Conservation (phyloP, 1,140 invertebrate genomes). For the Notospermus geniculatus region DNA sequence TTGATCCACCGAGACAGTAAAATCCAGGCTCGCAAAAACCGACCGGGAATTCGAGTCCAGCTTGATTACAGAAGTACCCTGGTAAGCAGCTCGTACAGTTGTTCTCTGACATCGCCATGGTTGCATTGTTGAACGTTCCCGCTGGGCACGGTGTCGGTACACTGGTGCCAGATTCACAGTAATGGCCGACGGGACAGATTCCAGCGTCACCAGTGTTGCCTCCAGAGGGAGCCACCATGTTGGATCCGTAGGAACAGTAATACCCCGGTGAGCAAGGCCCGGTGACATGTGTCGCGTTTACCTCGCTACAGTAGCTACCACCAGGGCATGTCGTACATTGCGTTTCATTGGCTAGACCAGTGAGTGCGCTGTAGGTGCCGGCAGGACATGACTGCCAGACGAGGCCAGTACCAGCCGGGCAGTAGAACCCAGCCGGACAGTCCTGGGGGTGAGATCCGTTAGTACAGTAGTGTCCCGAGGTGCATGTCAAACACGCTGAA, state of each 20-base stretch:
- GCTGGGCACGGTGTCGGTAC: slow-evolving; percentile 38
- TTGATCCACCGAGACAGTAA: slow-evolving; percentile 40
- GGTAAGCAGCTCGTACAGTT: slow-evolving; percentile 41
- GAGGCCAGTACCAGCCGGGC: slow-evolving; percentile 40
- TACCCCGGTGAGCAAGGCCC: slow-evolving; percentile 46
- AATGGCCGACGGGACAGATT: slow-evolving; percentile 43
- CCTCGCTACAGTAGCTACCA: slow-evolving; percentile 41
- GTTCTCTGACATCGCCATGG: slow-evolving; percentile 25
- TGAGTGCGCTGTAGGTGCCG: slow-evolving; percentile 40
- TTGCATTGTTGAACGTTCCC: slow-evolving; percentile 48
- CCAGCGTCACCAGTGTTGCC: slow-evolving; percentile 39
- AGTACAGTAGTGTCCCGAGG: slow-evolving; percentile 41
- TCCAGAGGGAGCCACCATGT: slow-evolving; percentile 29
- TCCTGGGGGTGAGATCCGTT: slow-evolving; percentile 33
- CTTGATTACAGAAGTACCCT: slow-evolving; percentile 42
- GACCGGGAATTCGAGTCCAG: slow-evolving; percentile 36
- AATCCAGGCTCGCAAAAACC: slow-evolving; percentile 42
- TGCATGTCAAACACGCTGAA: slow-evolving; percentile 33
- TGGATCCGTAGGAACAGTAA: slow-evolving; percentile 43
- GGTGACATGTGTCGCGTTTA: slow-evolving; percentile 33
- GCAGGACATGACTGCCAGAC: slow-evolving; percentile 44
- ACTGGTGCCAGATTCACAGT: slow-evolving; percentile 41
- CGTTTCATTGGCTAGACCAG: slow-evolving; percentile 38
- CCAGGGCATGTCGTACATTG: slow-evolving; percentile 45
- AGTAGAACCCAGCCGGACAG: slow-evolving; percentile 47